Conservation (phyloP, 2,797 vertebrate species). For the Rousettus madagascariensis region DNA sequence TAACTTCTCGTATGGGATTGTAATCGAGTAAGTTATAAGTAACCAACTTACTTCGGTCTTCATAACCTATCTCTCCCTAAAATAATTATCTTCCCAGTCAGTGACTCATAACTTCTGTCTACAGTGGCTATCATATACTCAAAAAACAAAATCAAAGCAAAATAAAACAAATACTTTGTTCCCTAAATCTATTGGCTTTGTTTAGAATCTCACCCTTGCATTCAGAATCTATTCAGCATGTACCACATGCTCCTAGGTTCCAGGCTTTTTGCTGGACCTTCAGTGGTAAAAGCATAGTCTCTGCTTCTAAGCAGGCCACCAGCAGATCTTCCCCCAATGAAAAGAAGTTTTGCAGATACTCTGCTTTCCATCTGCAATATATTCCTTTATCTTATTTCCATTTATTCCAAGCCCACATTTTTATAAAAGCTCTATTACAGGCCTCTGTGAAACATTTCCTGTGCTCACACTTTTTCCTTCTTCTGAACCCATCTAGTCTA, state of each 20-base stretch:
- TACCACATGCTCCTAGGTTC: fast-evolving
- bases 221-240: not conserved
- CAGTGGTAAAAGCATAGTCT: not conserved
- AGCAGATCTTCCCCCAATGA: not conserved
- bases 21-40: not conserved
- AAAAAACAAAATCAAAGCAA: conserved; percentile 23
- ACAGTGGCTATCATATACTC: not conserved
- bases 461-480: not conserved
- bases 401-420: not conserved
- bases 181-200: not conserved
- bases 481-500: not conserved
- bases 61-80: not conserved
- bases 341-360: not conserved
- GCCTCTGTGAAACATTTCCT: not conserved
- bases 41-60: not conserved
- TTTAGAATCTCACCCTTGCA: not conserved
- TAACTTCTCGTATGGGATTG: not conserved
- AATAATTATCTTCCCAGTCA: not conserved
- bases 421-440: not conserved
- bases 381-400: not conserved
- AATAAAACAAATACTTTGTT: not conserved
- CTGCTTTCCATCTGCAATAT: not conserved
- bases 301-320: not conserved
- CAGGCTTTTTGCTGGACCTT: not conserved
- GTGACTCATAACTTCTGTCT: not conserved